Evolutionary conservation across 2,113 vertebrate species (phyloP).

Genomic region (Pan troglodytes): NHGRI_mPanTro3-v2.1_pri NC_072402.2:78312001-78312500

Average conservation of each 20-base stretch:
- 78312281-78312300: neutral
- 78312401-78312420: neutral
- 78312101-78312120: neutral
- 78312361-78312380: too few species aligned
- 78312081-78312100: fast-evolving
- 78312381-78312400: neutral
- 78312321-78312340: neutral
- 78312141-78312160: neutral
- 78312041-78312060: neutral
- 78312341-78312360: neutral
- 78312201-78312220: neutral
- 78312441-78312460: neutral
- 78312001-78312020: neutral
- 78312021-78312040: neutral
- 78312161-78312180: neutral
- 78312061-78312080: neutral
- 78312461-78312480: neutral
- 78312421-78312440: neutral
- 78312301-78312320: too few species aligned
- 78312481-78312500: neutral
- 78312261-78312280: neutral
- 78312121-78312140: neutral
- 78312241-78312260: neutral
- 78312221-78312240: neutral
- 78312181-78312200: neutral